Evolutionary conservation across 2,797 vertebrate genomes (phyloP), one percentile per base, ranked within the genome.

Genomic region (Rhinella marina): DNA sequence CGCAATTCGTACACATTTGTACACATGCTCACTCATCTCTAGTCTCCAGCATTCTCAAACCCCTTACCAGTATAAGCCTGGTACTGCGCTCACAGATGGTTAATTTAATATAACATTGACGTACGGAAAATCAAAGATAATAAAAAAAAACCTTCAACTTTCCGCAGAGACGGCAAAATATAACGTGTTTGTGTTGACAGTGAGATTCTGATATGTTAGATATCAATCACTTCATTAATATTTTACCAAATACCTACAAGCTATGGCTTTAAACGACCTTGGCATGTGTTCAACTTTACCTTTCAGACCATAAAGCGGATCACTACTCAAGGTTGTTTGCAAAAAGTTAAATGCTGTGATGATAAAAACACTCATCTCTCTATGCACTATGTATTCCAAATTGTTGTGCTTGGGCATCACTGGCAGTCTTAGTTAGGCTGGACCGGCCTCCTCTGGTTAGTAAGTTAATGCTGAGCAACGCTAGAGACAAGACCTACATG

Each of bases 221-320:
- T 77, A 77, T 77, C 75, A 77, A 77, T 77, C 75, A 77, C 75
- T 54, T 77, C 75, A 77, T 77, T 77, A 77, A 77, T 77, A 77
- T 77, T 77, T 77, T 77, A 77, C 4, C 50, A 77, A 77, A 54
- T 54, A 77, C 50, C 23, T 77, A 54, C 75, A 77, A 77, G 50
- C 54, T 77, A 6, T 0, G 48, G 25, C 21, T 54, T n/a, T 77
- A 77, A 13, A 76, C 25, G 23, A 77, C 50, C 75, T 77, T 77
- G 32, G 48, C 21, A 52, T 25, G 48, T 1, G 50, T 23, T 52
- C 48, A 76, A 76, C 73, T 76, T 76, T 76, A 52, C 73, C n/a
- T 17, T 4, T 14, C n/a, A 50, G 23, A 21, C 21, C 48, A 54
- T 54, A 54, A 52, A 75, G 41, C 41, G 5, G 41, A 41, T 41